Percentiles rank a stretch among this genome's conserved stretches.
Conservation (phyloP, 1,140 invertebrate species). For the Teleogryllus occipitalis region DNA sequence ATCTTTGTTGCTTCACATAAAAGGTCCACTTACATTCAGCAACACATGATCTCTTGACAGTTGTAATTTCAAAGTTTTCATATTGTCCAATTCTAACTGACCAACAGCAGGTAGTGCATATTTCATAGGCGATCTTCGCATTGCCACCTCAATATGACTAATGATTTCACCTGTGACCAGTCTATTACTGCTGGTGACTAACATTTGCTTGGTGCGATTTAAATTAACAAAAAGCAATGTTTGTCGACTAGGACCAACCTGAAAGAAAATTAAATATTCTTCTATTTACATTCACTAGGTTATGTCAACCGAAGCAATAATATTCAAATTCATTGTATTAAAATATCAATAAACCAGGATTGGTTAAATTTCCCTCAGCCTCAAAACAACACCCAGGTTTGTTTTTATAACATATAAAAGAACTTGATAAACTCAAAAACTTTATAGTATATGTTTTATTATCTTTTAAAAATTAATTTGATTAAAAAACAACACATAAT, state of each 20-base stretch:
- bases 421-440: too few relatives aligned
- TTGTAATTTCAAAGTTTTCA: slow-evolving; percentile 42
- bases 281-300: background rate
- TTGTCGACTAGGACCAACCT: slow-evolving; percentile 62
- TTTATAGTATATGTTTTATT: too few relatives aligned
- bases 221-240: slow-evolving; percentile 59
- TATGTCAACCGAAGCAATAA: too few relatives aligned
- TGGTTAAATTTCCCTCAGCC: too few relatives aligned
- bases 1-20: background rate
- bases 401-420: too few relatives aligned
- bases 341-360: too few relatives aligned
- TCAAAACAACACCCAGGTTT: too few relatives aligned
- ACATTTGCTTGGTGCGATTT: slow-evolving; percentile 57
- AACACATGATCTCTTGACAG: background rate
- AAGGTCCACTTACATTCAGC: background rate
- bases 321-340: too few relatives aligned
- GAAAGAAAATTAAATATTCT: background rate
- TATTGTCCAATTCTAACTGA: slow-evolving; percentile 49
- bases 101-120: slow-evolving; percentile 51
- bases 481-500: too few relatives aligned
- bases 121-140: slow-evolving; percentile 45
- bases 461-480: too few relatives aligned
- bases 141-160: slow-evolving; percentile 51
- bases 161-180: slow-evolving; percentile 54
- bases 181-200: slow-evolving; percentile 56